Percentiles rank a stretch among this genome's conserved stretches.
phyloP scores from a whole-genome alignment of 2,113 vertebrate species.

The Neodon shergylaensis region DNA sequence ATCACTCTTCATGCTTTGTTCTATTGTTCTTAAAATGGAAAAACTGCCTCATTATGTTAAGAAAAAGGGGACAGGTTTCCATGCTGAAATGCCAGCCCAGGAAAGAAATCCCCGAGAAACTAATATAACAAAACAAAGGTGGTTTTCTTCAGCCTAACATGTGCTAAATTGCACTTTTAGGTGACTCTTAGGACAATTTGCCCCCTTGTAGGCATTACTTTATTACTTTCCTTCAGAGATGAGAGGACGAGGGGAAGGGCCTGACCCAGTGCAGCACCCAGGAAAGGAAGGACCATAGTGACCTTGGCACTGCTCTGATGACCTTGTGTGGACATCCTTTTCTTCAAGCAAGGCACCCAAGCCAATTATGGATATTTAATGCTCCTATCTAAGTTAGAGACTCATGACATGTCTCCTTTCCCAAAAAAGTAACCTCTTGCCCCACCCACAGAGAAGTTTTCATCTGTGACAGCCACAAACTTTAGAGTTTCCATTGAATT shows the following conservation, averaged over 20 bases:
- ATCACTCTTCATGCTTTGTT: constrained; percentile 73
- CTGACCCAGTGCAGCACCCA: not conserved
- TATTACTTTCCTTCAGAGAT: constrained; percentile 65
- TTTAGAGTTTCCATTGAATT: not conserved
- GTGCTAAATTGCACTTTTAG: constrained; percentile 64
- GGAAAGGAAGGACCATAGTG: not conserved
- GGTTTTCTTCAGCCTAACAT: constrained; percentile 34
- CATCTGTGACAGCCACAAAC: not conserved
- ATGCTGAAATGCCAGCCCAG: constrained; percentile 61
- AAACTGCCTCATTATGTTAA: constrained; percentile 82
- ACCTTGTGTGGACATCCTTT: not conserved
- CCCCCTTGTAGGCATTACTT: constrained; percentile 66
- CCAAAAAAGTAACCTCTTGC: not conserved
- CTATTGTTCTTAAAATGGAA: constrained; percentile 81
- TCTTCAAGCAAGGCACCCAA: not conserved
- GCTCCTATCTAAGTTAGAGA: constrained; percentile 32
- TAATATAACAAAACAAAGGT: constrained; percentile 64
- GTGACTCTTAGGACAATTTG: constrained; percentile 72
- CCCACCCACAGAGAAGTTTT: not conserved
- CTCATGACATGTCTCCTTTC: not conserved
- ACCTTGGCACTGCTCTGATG: not conserved
- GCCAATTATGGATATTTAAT: constrained; percentile 35
- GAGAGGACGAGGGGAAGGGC: constrained; percentile 33
- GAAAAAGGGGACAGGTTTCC: constrained; percentile 71
- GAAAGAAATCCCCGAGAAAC: constrained; percentile 71